Conservation (phyloP, 2,113 vertebrate species). For the Oncorhynchus gorbuscha region DNA sequence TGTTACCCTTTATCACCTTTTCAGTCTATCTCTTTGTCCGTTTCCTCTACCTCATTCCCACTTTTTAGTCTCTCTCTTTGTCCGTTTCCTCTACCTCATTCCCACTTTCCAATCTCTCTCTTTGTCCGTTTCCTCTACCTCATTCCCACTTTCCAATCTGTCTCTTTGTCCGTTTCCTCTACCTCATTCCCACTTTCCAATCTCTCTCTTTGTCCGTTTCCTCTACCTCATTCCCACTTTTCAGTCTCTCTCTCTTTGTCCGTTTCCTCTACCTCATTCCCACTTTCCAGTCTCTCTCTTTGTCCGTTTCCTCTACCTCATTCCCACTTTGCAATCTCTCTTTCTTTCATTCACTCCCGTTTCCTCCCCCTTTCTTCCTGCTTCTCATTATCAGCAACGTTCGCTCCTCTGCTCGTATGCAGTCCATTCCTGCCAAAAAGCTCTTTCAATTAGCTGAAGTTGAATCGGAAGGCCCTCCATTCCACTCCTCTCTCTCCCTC, state of each 20-base stretch:
- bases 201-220: not conserved
- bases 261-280: too few species aligned
- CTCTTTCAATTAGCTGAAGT: conserved; percentile 24
- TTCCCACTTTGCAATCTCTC: not conserved
- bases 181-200: not conserved
- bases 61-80: too few species aligned
- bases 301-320: too few species aligned
- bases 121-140: too few species aligned
- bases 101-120: not conserved
- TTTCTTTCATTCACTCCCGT: not conserved
- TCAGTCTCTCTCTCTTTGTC: too few species aligned
- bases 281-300: not conserved
- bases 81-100: too few species aligned
- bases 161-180: too few species aligned
- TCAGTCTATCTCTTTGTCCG: not conserved
- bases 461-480: conserved; percentile 7
- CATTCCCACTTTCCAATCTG: too few species aligned
- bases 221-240: too few species aligned
- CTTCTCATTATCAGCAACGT: not conserved
- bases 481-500: not conserved
- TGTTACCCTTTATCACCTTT: not conserved
- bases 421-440: conserved; percentile 10
- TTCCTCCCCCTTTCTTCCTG: not conserved
- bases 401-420: not conserved
- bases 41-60: too few species aligned